Evolutionary conservation across 2,113 vertebrate genomes (phyloP).

Genomic region (Rhizomys pruinosus): DNA sequence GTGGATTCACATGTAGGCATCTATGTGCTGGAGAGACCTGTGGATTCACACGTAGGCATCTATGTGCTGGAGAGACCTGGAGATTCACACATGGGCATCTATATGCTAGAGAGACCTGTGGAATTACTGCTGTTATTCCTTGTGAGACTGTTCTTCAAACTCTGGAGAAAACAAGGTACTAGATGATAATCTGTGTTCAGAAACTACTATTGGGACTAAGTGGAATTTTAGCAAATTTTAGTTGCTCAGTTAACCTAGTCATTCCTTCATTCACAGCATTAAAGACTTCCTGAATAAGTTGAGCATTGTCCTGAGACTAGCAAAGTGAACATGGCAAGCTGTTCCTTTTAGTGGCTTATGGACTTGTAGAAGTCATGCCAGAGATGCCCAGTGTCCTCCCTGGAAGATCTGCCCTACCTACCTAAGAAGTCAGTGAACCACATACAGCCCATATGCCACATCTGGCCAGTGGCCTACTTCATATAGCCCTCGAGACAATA

Average conservation of each 20-base stretch:
- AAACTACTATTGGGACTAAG: neutral
- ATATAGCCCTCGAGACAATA: neutral
- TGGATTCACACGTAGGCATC: neutral
- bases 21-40: neutral
- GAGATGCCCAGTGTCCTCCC: neutral
- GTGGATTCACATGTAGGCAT: neutral
- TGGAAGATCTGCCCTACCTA: neutral
- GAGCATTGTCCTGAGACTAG: neutral
- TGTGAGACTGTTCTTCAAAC: neutral
- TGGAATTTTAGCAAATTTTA: neutral
- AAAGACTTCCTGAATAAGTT: neutral
- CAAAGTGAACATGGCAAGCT: neutral
- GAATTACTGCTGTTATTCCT: neutral
- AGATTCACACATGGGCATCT: neutral
- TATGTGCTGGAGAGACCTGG: neutral
- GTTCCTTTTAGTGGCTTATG: neutral
- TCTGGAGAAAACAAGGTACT: slow-evolving; percentile 9
- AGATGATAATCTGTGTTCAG: neutral
- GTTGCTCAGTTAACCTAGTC: neutral
- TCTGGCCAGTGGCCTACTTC: neutral
- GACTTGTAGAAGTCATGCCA: neutral
- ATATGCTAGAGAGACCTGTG: neutral
- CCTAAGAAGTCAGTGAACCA: neutral
- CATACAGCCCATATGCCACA: fast-evolving
- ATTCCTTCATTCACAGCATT: neutral